Evolutionary conservation across 2,797 vertebrate genomes (phyloP), one percentile per base, ranked within the genome.

Genomic region (Helarctos malayanus): DNA sequence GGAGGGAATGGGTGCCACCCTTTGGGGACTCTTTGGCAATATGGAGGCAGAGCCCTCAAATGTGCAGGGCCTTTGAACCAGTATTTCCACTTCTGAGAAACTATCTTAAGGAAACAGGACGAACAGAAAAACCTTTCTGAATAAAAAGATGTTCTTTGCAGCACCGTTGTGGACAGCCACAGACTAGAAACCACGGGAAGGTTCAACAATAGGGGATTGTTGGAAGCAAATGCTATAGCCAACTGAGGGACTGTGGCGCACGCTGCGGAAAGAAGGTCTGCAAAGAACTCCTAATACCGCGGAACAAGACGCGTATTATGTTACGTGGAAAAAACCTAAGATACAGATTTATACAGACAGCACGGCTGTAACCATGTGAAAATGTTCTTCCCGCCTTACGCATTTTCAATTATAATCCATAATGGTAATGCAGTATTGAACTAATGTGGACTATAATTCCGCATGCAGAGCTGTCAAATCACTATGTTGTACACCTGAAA

Each of bases 21-120:
- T n/a, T 0, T 7, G 49, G 75, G 83, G 79, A 32, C 14, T 3
- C 18, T 3, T 3, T 47, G 71, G 92, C 79, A 71, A 29, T 4
- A 49, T 3, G 75, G 0, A 32, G 32, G 29, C 59, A 82, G 65
- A 68, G 54, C 68, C 76, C 35, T 61, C 38, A 54, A 29, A 45
- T 1, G 32, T 57, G 5, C 52, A n/a, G 3, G 56, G 52, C 61
- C 45, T 73, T 10, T 9, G 68, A 96, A 97, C 97, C 94, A 96
- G 96, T 94, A 79, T 27, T 89, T 97, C 97, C 89, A 94, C 97
- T 98, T 97, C 96, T 87, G 93, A 71, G 97, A 97, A 98, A 87
- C 14, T 2, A 21, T 68, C 65, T 94, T 49, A 84, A 96, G 95
- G 97, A 97, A 97, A 90, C 0, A 45, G 91, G 86, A 41, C 80